Conservation (phyloP, 2,888 invertebrate species). For the Petrolisthes manimaculis region DNA sequence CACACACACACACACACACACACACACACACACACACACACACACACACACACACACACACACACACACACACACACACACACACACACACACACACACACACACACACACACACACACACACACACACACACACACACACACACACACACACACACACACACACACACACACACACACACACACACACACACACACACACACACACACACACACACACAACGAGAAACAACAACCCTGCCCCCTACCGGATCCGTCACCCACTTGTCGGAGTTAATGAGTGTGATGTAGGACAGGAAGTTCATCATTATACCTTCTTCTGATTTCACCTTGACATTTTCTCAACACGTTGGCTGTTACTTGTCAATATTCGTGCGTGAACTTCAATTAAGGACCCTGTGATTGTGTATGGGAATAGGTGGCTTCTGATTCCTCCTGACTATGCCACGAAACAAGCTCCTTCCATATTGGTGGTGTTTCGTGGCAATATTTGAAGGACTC, state of each 20-base stretch:
- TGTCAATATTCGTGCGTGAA: background rate
- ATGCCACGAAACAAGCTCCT: too few species aligned
- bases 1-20: too few species aligned
- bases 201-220: constrained; percentile 18
- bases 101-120: background rate
- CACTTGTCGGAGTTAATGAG: background rate
- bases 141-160: background rate
- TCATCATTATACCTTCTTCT: background rate
- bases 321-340: background rate
- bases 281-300: constrained; percentile 2
- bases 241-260: background rate
- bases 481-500: too few species aligned
- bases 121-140: background rate
- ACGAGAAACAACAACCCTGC: too few species aligned
- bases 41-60: too few species aligned
- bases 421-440: too few species aligned
- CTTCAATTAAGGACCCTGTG: too few species aligned
- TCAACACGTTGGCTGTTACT: background rate
- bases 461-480: too few species aligned
- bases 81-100: too few species aligned
- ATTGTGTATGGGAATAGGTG: too few species aligned
- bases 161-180: constrained; percentile 8
- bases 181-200: constrained; percentile 18
- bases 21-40: too few species aligned
- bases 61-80: too few species aligned